Conservation (phyloP, 2,888 invertebrate genomes). For the Carpatolechia fugitivella region DNA sequence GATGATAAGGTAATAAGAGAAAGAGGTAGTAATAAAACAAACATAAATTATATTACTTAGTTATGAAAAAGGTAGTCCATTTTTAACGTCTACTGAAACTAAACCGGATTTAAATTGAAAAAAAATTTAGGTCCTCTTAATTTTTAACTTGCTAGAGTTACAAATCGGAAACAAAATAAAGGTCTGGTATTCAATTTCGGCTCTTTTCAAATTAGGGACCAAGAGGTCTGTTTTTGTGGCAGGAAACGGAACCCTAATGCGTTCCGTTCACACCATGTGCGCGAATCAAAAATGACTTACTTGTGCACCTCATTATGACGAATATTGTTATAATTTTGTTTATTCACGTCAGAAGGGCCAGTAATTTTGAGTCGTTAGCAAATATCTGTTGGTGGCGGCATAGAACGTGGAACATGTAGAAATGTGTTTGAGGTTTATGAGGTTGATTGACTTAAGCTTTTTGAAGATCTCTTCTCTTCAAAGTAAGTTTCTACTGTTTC, state of each 20-base stretch:
- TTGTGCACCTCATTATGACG: constrained; percentile 39
- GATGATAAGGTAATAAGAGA: too few relatives aligned
- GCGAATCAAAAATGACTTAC: constrained; percentile 40
- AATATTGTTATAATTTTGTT: constrained; percentile 63
- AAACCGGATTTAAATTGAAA: too few relatives aligned
- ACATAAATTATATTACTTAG: too few relatives aligned
- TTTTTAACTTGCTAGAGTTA: background rate
- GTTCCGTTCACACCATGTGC: constrained; percentile 63
- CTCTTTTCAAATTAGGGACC: background rate
- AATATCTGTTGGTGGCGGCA: constrained; percentile 42
- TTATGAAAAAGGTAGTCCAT: too few relatives aligned
- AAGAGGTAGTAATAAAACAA: too few relatives aligned
- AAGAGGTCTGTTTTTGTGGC: constrained; percentile 33
- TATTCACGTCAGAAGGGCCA: constrained; percentile 41
- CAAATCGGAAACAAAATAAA: background rate
- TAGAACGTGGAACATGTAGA: background rate
- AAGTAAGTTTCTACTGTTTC: too few relatives aligned
- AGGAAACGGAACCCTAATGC: constrained; percentile 58
- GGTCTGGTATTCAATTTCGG: constrained; percentile 1
- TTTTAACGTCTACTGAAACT: too few relatives aligned
- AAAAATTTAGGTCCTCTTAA: background rate
- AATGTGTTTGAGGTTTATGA: background rate
- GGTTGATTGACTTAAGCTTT: too few relatives aligned
- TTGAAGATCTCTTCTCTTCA: too few relatives aligned
- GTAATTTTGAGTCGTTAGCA: constrained; percentile 61